Conservation (phyloP, 23 tunicate species). For the Ciona savignyi region DNA sequence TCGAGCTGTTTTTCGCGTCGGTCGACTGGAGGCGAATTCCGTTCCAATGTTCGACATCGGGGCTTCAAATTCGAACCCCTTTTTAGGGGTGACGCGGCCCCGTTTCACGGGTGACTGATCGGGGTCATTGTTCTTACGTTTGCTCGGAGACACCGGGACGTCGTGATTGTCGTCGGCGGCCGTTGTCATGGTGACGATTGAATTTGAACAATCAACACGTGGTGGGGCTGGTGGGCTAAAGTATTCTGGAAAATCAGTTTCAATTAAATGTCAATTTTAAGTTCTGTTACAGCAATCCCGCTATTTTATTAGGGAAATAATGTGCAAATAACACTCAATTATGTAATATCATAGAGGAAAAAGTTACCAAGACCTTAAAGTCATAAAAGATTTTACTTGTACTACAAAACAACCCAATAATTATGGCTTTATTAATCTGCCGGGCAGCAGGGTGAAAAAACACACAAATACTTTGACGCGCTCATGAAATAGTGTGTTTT, state of each 20-base stretch:
- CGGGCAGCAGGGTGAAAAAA: too few species aligned
- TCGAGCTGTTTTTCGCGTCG: constrained; percentile 4
- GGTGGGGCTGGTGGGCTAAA: neutral
- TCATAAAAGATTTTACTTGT: too few species aligned
- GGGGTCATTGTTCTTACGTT: neutral
- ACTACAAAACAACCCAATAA: too few species aligned
- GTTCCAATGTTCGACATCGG: neutral
- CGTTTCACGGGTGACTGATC: constrained; percentile 8
- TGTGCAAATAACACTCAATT: too few species aligned
- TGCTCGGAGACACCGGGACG: constrained; percentile 3
- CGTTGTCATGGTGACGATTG: neutral
- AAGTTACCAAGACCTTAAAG: too few species aligned
- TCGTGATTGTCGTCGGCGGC: neutral
- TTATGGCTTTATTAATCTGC: too few species aligned
- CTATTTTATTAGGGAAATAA: too few species aligned
- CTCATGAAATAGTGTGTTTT: too few species aligned
- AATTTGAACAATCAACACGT: neutral
- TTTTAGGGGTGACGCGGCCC: constrained; percentile 23
- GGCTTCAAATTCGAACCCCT: neutral
- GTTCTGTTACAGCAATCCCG: too few species aligned
- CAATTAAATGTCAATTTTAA: too few species aligned
- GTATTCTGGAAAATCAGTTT: neutral
- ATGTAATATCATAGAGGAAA: too few species aligned
- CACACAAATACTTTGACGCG: too few species aligned
- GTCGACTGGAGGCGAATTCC: neutral